Percentiles rank a stretch among this genome's conserved stretches.
Conservation (phyloP, 2,113 vertebrate genomes). For the Anhinga rufa region DNA sequence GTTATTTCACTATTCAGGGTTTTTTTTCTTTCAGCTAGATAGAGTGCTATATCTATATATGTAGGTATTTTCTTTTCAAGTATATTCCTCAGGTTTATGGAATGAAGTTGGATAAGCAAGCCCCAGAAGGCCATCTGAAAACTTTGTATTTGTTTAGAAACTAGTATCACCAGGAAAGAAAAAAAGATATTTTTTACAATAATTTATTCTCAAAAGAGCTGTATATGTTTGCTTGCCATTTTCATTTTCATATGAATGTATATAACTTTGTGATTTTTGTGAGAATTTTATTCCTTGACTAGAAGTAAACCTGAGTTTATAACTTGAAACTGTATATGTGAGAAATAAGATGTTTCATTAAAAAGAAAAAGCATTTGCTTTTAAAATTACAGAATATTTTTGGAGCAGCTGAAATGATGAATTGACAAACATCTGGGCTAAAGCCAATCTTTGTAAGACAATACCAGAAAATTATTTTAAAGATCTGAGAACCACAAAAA, state of each 20-base stretch:
- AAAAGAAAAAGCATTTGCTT: background rate
- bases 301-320: background rate
- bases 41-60: background rate
- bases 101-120: background rate
- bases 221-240: background rate
- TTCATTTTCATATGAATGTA: background rate
- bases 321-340: background rate
- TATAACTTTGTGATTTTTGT: background rate
- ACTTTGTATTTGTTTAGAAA: background rate
- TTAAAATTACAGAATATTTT: background rate
- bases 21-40: background rate
- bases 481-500: constrained; percentile 12
- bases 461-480: background rate
- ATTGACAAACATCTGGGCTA: background rate
- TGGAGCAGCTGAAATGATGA: background rate
- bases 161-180: background rate
- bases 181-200: background rate
- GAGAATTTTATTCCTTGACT: background rate
- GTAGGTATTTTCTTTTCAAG: background rate
- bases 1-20: background rate
- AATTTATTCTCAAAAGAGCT: background rate
- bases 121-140: background rate
- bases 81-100: background rate
- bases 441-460: background rate
- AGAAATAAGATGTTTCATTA: background rate